Evolutionary conservation across 2,797 vertebrate genomes (phyloP).

Genomic region (Scolopax rusticola): DNA sequence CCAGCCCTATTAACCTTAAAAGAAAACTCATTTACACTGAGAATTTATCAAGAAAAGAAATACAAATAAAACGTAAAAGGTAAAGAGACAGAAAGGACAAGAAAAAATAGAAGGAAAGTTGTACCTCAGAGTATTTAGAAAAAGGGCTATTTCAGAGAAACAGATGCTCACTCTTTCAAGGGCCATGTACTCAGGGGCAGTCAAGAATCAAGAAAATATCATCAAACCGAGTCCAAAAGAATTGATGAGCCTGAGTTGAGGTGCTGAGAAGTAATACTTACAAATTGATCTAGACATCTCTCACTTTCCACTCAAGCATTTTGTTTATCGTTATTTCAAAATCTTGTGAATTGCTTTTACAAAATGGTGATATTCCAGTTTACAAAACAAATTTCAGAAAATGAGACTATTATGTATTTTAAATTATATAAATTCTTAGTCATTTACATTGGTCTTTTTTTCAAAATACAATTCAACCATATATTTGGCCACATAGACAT

Average conservation of each 20-base stretch:
- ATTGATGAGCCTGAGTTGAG: not conserved
- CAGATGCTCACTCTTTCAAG: not conserved
- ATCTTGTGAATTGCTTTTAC: not conserved
- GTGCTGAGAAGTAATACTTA: not conserved
- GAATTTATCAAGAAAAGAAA: not conserved
- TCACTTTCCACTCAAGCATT: not conserved
- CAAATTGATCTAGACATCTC: not conserved
- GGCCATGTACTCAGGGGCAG: not conserved
- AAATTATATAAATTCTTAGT: not conserved
- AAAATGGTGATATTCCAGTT: not conserved
- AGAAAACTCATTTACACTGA: not conserved
- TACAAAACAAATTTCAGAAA: not conserved
- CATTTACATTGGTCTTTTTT: slow-evolving; percentile 2
- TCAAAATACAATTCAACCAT: slow-evolving; percentile 34
- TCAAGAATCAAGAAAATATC: not conserved
- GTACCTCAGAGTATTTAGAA: not conserved
- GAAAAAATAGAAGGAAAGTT: not conserved
- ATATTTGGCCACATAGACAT: slow-evolving; percentile 49
- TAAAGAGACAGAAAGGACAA: not conserved
- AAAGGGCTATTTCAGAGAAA: not conserved
- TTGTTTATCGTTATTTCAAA: not conserved
- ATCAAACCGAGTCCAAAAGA: not conserved
- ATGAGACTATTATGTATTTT: not conserved
- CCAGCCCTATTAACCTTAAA: not conserved
- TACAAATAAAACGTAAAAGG: not conserved